Evolutionary conservation across 2,797 vertebrate species (phyloP).

Genomic region (Sebastolobus altivelis): DNA sequence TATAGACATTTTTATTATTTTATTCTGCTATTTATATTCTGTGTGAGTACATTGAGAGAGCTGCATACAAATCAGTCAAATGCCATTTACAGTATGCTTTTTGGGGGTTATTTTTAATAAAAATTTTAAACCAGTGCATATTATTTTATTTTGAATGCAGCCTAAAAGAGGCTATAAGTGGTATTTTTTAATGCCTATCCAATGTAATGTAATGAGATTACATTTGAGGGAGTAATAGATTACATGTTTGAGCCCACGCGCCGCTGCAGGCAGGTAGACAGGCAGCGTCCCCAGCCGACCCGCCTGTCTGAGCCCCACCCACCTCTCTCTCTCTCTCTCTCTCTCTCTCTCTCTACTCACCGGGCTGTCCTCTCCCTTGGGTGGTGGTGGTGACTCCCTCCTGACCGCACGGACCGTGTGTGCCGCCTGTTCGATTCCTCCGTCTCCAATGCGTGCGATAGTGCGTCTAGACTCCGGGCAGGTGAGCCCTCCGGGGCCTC

Average conservation of each 20-base stretch:
- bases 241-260: constrained; percentile 29
- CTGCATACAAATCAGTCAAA: too few species aligned
- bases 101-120: not conserved
- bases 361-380: constrained; percentile 48
- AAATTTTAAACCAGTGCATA: accelerated
- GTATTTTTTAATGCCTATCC: not conserved
- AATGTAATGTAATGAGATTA: constrained; percentile 34
- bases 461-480: constrained; percentile 80
- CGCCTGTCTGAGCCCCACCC: constrained; percentile 75
- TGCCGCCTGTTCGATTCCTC: constrained; percentile 49
- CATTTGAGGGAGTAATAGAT: constrained; percentile 20
- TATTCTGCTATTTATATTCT: not conserved
- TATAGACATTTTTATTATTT: not conserved
- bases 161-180: not conserved
- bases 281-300: constrained; percentile 77
- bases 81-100: not conserved
- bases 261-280: constrained; percentile 68
- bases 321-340: constrained; percentile 11
- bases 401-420: constrained; percentile 18
- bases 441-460: not conserved
- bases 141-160: not conserved
- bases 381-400: constrained; percentile 48
- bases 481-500: constrained; percentile 82
- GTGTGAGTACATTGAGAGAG: too few species aligned
- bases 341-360: constrained; percentile 44